Evolutionary conservation across 30 jellyfish, hydroid and myxozoan species (phyloP).

Genomic region (Clytia hemisphaerica): DNA sequence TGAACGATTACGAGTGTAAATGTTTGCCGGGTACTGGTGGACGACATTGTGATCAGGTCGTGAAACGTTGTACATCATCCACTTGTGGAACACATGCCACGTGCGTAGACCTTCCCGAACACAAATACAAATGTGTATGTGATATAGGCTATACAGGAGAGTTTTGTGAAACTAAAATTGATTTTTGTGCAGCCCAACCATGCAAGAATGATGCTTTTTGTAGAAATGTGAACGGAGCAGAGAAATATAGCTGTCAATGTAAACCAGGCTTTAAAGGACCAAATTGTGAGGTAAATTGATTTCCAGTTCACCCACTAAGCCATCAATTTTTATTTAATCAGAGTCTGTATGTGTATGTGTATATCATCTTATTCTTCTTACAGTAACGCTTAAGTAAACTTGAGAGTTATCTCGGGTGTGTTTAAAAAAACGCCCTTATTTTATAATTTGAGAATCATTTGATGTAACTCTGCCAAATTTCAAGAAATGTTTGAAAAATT

Average conservation of each 20-base stretch:
- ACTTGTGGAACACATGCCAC: slow-evolving; percentile 60
- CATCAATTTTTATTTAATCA: too few relatives aligned
- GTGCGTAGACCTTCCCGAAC: slow-evolving; percentile 67
- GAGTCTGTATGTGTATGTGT: too few relatives aligned
- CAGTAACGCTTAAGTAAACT: too few relatives aligned
- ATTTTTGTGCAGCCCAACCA: slow-evolving; percentile 70
- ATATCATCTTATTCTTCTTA: too few relatives aligned
- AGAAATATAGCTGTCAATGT: slow-evolving; percentile 65
- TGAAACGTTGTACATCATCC: slow-evolving; percentile 48
- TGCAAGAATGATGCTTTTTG: slow-evolving; percentile 71
- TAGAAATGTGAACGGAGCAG: slow-evolving; percentile 7
- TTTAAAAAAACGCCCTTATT: too few relatives aligned
- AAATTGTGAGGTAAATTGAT: slow-evolving; percentile 43
- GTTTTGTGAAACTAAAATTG: slow-evolving; percentile 71
- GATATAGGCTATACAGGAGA: slow-evolving; percentile 65
- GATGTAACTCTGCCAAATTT: too few relatives aligned
- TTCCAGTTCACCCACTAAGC: too few relatives aligned
- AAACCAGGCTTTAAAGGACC: slow-evolving; percentile 74
- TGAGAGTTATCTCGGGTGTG: too few relatives aligned
- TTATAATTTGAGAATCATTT: too few relatives aligned
- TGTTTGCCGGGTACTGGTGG: slow-evolving; percentile 81
- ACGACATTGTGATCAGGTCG: slow-evolving; percentile 55
- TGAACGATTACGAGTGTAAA: slow-evolving; percentile 61
- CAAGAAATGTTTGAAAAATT: too few relatives aligned
- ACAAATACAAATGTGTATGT: slow-evolving; percentile 73